Evolutionary conservation across 2,797 vertebrate genomes (phyloP).

Genomic region (Coccyzus lansbergi): DNA sequence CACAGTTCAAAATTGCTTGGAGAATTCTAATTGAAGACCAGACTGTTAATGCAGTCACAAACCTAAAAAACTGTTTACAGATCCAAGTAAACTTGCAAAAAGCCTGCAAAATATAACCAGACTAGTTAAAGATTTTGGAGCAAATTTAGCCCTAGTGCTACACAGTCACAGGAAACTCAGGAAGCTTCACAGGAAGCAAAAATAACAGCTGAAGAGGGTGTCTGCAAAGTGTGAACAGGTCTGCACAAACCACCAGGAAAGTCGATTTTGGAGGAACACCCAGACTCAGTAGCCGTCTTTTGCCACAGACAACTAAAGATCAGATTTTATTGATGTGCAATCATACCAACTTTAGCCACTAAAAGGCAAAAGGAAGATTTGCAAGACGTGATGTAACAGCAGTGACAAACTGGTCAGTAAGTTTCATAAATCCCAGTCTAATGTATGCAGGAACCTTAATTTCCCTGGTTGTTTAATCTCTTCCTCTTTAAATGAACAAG

Average conservation of each 20-base stretch:
- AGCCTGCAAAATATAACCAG: neutral
- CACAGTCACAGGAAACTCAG: neutral
- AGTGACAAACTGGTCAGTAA: neutral
- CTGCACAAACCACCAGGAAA: neutral
- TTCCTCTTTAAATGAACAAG: neutral
- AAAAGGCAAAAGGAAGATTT: neutral
- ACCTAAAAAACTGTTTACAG: neutral
- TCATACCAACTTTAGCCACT: neutral
- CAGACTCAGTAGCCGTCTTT: neutral
- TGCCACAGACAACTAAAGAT: neutral
- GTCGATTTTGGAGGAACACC: neutral
- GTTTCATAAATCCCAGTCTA: neutral
- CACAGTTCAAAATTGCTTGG: neutral
- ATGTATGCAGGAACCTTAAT: neutral
- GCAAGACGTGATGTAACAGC: neutral
- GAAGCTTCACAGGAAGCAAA: neutral
- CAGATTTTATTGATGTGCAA: neutral
- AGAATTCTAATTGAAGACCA: neutral
- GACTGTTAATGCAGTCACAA: neutral
- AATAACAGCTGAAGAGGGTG: neutral
- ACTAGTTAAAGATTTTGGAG: neutral
- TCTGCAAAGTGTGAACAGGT: neutral
- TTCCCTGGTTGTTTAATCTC: neutral
- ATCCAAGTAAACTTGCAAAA: neutral
- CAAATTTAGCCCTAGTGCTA: neutral